Percentiles rank a stretch among this genome's conserved stretches.
These are phyloP conservation scores for Scophthalmus maximus DNA, from an alignment of 2,113 vertebrate species.

Conservation along the genomic window DNA sequence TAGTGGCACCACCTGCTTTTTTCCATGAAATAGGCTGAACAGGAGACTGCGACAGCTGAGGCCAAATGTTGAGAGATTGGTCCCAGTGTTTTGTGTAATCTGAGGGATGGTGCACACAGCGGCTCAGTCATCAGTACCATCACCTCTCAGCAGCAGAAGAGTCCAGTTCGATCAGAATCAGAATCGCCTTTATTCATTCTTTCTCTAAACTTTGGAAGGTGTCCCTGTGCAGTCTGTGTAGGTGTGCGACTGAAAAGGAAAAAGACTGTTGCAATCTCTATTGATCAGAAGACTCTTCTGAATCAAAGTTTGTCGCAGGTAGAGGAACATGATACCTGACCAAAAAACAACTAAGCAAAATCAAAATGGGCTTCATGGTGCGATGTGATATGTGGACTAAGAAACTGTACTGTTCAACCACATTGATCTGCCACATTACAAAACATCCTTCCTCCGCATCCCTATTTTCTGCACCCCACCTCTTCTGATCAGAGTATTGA, in stretches of 20 bases:
- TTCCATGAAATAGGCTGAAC: conserved; percentile 38
- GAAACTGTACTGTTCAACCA: conserved; percentile 79
- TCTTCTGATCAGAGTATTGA: conserved; percentile 95
- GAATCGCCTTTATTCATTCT: too few species aligned
- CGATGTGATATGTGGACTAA: conserved; percentile 54
- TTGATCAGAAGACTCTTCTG: background rate
- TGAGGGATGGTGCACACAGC: background rate
- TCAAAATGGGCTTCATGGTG: background rate
- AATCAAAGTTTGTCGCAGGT: background rate
- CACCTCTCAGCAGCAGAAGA: background rate
- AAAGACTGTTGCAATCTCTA: background rate
- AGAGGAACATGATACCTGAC: background rate
- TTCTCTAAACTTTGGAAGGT: too few species aligned
- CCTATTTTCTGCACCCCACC: conserved; percentile 85
- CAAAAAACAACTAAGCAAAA: too few species aligned
- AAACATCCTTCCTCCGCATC: conserved; percentile 78
- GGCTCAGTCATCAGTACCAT: background rate
- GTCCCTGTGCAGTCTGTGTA: too few species aligned
- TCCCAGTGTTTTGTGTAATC: conserved; percentile 18
- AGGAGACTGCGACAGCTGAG: conserved; percentile 30
- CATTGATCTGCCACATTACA: conserved; percentile 73
- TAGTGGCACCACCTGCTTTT: conserved; percentile 64
- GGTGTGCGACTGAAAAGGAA: too few species aligned
- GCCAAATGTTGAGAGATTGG: conserved; percentile 11
- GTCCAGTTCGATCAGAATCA: background rate